Conservation (phyloP, 2,113 vertebrate genomes). For the Sakesphorus luctuosus region DNA sequence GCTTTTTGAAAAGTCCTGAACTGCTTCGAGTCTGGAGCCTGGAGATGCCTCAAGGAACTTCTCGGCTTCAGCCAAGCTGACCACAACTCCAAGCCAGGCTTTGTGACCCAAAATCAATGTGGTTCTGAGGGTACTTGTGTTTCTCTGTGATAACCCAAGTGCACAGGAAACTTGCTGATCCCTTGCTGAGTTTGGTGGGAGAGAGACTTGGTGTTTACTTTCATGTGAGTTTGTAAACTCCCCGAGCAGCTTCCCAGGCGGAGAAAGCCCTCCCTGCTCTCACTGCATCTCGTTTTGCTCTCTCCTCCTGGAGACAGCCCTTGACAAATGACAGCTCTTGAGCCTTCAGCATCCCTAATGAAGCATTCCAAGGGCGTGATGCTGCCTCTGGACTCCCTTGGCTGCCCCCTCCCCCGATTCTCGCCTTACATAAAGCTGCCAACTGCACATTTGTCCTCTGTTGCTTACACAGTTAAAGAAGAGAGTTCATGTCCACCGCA, state of each 20-base stretch:
- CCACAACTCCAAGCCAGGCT: accelerated
- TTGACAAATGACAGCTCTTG: slow-evolving; percentile 5
- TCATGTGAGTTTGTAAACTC: background rate
- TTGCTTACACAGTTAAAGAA: slow-evolving; percentile 31
- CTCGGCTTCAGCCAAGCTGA: background rate
- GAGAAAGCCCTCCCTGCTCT: background rate
- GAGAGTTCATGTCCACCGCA: slow-evolving; percentile 53
- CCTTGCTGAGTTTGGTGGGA: background rate
- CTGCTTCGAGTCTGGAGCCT: background rate
- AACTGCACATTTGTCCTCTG: slow-evolving; percentile 25
- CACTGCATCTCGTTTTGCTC: background rate
- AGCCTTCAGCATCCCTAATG: background rate
- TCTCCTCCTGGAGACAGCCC: background rate
- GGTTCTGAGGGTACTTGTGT: background rate
- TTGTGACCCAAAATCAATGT: accelerated
- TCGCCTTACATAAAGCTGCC: slow-evolving; percentile 39
- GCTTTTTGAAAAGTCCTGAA: background rate
- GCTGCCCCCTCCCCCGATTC: background rate
- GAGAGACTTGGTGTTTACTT: background rate
- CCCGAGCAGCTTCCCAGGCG: background rate
- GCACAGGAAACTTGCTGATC: background rate
- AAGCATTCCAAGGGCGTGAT: slow-evolving; percentile 28
- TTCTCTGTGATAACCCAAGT: background rate
- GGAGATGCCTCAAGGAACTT: background rate
- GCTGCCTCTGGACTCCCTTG: slow-evolving; percentile 26